Percentiles rank a stretch among this genome's conserved stretches.
Evolutionary conservation across 2,113 vertebrate genomes (phyloP).

Genomic region (Pomatorhinus ruficollis): DNA sequence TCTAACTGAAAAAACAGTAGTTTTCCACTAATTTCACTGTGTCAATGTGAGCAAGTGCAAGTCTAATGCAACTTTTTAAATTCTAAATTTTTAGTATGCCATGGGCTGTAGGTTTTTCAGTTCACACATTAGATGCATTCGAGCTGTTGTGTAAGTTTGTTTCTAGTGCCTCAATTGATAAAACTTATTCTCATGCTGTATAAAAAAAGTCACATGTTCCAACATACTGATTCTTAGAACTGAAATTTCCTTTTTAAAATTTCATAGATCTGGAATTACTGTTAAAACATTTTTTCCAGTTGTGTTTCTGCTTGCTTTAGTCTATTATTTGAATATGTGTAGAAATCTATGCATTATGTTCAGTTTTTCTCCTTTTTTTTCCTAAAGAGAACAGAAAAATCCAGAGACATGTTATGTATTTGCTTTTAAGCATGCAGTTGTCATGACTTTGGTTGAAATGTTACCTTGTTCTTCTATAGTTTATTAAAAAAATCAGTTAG

Average conservation of each 20-base stretch:
- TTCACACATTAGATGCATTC: background rate
- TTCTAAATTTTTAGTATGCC: background rate
- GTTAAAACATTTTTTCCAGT: background rate
- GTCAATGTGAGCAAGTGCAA: background rate
- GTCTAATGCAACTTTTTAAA: background rate
- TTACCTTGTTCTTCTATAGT: conserved; percentile 58
- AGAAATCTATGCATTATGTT: conserved; percentile 6
- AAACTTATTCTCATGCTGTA: conserved; percentile 2
- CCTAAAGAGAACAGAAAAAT: background rate
- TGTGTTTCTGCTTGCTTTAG: conserved; percentile 33
- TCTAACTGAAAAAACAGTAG: background rate
- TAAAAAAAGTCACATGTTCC: background rate
- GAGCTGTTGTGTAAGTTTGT: background rate
- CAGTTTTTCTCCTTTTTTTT: background rate
- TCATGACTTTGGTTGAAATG: conserved; percentile 47
- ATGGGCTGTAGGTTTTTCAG: background rate
- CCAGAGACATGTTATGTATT: conserved; percentile 28
- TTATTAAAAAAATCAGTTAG: conserved; percentile 62
- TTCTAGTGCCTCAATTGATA: conserved; percentile 32
- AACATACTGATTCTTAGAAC: background rate
- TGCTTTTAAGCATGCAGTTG: conserved; percentile 55
- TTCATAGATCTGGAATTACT: background rate
- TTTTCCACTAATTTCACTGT: conserved; percentile 53
- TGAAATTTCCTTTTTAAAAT: background rate
- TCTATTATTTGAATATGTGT: conserved; percentile 34